A percentile compares a stretch with the other conserved stretches of the same genome.
Conservation (phyloP, 2,113 vertebrate species). For the Atractosteus spatula region DNA sequence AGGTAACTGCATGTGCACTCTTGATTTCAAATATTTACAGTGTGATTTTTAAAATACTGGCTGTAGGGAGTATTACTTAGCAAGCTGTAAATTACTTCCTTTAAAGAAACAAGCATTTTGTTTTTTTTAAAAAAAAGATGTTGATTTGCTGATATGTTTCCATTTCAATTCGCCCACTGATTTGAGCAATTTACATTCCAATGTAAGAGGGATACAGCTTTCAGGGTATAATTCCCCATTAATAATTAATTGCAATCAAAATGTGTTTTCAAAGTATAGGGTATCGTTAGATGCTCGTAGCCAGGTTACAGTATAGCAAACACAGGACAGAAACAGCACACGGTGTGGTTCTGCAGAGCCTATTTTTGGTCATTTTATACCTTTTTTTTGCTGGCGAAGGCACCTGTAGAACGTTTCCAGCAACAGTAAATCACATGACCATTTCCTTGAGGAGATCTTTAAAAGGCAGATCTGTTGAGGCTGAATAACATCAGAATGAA, state of each 20-base stretch:
- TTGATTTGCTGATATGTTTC: slow-evolving; percentile 51
- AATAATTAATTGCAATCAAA: slow-evolving; percentile 61
- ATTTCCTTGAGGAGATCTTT: slow-evolving; percentile 69
- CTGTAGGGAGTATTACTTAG: not conserved
- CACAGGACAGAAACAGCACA: slow-evolving; percentile 37
- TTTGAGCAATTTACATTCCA: slow-evolving; percentile 60
- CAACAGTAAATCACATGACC: slow-evolving; percentile 73
- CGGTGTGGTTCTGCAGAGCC: slow-evolving; percentile 50
- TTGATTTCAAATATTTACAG: no score
- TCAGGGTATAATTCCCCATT: slow-evolving; percentile 60
- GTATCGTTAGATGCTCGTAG: slow-evolving; percentile 54
- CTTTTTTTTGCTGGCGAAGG: slow-evolving; percentile 35
- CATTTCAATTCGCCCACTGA: slow-evolving; percentile 56
- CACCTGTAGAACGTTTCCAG: slow-evolving; percentile 57
- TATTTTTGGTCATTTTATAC: slow-evolving; percentile 61
- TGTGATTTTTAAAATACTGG: no score
- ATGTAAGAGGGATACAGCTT: slow-evolving; percentile 63
- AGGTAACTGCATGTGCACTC: no score
- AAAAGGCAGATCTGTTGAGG: slow-evolving; percentile 49
- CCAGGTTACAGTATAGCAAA: slow-evolving; percentile 54
- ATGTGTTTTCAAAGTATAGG: slow-evolving; percentile 60
- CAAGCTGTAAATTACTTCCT: not conserved
- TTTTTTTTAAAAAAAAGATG: not conserved
- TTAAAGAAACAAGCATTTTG: not conserved
- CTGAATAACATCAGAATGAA: slow-evolving; percentile 45